phyloP scores from a whole-genome alignment of 2,797 vertebrate species.

The Gastrophryne carolinensis region DNA sequence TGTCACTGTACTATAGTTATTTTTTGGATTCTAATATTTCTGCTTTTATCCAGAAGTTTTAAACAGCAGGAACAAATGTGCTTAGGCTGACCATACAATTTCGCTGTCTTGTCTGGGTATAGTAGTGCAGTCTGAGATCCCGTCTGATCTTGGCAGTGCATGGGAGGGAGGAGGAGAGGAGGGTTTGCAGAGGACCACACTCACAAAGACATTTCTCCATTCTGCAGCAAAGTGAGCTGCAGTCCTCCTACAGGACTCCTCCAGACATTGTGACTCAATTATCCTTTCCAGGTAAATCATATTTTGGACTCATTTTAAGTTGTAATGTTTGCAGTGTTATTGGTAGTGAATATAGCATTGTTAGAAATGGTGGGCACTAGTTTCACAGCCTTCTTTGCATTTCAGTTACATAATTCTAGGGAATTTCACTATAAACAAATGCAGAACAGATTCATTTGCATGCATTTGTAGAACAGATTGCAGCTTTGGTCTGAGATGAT shows the following conservation, averaged over 20 bases:
- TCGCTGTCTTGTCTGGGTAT: constrained; percentile 56
- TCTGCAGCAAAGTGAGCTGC: constrained; percentile 60
- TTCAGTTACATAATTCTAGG: not conserved
- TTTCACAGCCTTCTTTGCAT: not conserved
- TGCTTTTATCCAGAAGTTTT: not conserved
- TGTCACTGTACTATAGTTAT: not conserved
- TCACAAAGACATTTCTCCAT: constrained; percentile 57
- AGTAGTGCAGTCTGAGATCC: constrained; percentile 56
- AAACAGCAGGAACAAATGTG: not conserved
- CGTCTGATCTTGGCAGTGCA: constrained; percentile 69
- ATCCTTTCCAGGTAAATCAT: constrained; percentile 32
- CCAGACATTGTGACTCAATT: constrained; percentile 41
- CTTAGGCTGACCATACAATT: constrained; percentile 25
- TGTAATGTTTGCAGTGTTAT: not conserved
- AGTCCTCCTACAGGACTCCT: constrained; percentile 58
- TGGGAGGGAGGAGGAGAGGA: constrained; percentile 54
- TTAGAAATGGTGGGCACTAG: not conserved
- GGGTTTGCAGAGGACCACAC: constrained; percentile 64
- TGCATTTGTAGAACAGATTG: not conserved
- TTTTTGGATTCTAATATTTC: not conserved
- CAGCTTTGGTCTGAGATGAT: not conserved
- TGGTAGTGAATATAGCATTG: not conserved
- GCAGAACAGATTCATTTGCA: not conserved
- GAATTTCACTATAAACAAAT: not conserved
- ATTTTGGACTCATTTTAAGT: not conserved